Evolutionary conservation across 2,888 invertebrate genomes (phyloP).

Genomic region (Tenthredo notha): DNA sequence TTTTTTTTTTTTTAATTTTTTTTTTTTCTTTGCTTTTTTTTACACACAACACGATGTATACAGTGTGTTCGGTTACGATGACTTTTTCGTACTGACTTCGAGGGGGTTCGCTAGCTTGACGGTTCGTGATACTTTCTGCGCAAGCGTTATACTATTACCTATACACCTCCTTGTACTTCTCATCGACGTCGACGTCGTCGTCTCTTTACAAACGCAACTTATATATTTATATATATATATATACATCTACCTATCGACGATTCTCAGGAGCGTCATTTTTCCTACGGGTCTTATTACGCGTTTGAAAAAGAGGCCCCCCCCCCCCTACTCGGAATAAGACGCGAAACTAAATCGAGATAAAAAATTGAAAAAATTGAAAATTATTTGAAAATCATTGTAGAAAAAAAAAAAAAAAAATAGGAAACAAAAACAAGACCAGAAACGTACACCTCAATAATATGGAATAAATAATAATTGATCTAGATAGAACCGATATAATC

Average conservation of each 20-base stretch:
- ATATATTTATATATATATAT: not conserved
- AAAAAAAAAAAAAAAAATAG: too few relatives aligned
- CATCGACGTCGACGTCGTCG: not conserved
- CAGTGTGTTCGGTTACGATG: slow-evolving; percentile 67
- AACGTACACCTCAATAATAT: too few relatives aligned
- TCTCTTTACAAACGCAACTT: not conserved
- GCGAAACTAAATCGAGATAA: not conserved
- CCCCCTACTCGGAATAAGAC: not conserved
- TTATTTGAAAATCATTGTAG: too few relatives aligned
- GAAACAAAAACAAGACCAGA: too few relatives aligned
- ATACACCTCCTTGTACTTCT: not conserved
- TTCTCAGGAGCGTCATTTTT: not conserved
- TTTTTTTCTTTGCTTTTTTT: not conserved
- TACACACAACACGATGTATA: slow-evolving; percentile 56
- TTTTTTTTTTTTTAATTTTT: not conserved
- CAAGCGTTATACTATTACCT: slow-evolving; percentile 41
- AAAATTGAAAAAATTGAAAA: not conserved
- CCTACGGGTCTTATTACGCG: not conserved
- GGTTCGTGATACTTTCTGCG: slow-evolving; percentile 20
- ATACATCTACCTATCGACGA: not conserved
- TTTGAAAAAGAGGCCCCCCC: not conserved
- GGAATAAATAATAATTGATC: too few relatives aligned
- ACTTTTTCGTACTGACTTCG: slow-evolving; percentile 65
- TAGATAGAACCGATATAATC: too few relatives aligned
- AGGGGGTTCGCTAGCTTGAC: slow-evolving; percentile 32